Conservation (phyloP, 2,888 invertebrate species). For the Philereme vetulata region DNA sequence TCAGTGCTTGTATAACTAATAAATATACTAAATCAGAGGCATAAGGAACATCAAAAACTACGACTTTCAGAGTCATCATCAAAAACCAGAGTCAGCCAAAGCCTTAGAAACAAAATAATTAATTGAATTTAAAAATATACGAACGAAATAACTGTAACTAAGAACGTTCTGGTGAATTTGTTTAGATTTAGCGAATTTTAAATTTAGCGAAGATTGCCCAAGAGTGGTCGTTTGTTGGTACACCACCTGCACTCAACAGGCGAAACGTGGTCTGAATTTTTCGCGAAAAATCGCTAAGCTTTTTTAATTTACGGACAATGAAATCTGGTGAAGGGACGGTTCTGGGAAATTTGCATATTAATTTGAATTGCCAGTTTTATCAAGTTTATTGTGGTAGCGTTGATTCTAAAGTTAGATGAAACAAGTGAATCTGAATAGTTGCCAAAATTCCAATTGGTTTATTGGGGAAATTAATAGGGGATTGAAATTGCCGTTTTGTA, state of each 20-base stretch:
- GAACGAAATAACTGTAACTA: neutral
- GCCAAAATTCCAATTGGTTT: too few species aligned
- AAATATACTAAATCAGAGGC: too few species aligned
- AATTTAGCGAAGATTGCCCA: neutral
- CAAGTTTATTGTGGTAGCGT: neutral
- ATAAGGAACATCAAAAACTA: too few species aligned
- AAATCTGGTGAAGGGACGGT: slow-evolving; percentile 20
- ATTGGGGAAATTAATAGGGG: too few species aligned
- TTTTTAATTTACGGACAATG: slow-evolving; percentile 29
- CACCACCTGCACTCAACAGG: slow-evolving; percentile 71
- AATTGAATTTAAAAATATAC: neutral
- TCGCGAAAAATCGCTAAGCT: slow-evolving; percentile 17
- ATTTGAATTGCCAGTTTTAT: slow-evolving; percentile 11
- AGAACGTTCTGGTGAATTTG: slow-evolving; percentile 1
- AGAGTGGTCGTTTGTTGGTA: slow-evolving; percentile 7
- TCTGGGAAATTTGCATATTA: slow-evolving; percentile 19
- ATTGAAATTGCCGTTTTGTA: too few species aligned
- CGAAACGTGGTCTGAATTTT: slow-evolving; percentile 55
- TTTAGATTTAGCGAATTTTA: slow-evolving; percentile 10
- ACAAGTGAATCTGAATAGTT: too few species aligned
- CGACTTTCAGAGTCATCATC: too few species aligned
- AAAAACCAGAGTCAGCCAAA: neutral
- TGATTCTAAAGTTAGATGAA: slow-evolving; percentile 8
- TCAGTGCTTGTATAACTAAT: too few species aligned
- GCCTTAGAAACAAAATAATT: neutral